These are phyloP conservation scores for Cataglyphis altisquamis DNA, from an alignment of 2,888 invertebrate genomes.

Conservation along the genomic window DNA sequence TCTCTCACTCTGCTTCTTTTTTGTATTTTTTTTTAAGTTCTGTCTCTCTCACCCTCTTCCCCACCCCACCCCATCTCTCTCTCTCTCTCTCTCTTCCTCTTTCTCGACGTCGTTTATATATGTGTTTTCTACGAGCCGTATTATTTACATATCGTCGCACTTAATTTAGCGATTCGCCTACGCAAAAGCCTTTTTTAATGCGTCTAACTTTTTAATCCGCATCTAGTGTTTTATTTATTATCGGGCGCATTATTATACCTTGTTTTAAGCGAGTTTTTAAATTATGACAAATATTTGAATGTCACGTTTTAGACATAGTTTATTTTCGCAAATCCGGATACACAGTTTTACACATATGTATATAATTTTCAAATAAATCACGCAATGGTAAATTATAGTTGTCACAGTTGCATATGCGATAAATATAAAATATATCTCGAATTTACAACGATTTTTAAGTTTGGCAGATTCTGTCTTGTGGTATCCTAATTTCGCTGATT, in stretches of 20 bases:
- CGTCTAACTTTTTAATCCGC: conserved; percentile 39
- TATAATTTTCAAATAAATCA: background rate
- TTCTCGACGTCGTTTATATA: background rate
- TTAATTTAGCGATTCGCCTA: conserved; percentile 50
- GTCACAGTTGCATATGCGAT: too few relatives aligned
- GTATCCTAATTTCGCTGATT: background rate
- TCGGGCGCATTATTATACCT: background rate
- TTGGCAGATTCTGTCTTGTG: background rate
- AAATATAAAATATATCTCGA: background rate
- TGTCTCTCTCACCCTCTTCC: background rate
- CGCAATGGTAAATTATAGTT: background rate
- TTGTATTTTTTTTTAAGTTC: background rate
- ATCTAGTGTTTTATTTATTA: conserved; percentile 49
- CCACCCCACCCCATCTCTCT: background rate
- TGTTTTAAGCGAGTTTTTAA: conserved; percentile 5
- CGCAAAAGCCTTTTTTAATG: conserved; percentile 18
- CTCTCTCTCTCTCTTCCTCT: background rate
- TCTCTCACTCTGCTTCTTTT: conserved; percentile 37
- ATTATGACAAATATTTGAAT: conserved; percentile 23
- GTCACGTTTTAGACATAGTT: background rate
- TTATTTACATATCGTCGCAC: conserved; percentile 41
- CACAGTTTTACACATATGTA: background rate
- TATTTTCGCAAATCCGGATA: background rate
- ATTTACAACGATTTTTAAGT: background rate
- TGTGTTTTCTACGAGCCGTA: background rate